phyloP scores from a whole-genome alignment of 2,888 invertebrate genomes.

The Steromphala cineraria region DNA sequence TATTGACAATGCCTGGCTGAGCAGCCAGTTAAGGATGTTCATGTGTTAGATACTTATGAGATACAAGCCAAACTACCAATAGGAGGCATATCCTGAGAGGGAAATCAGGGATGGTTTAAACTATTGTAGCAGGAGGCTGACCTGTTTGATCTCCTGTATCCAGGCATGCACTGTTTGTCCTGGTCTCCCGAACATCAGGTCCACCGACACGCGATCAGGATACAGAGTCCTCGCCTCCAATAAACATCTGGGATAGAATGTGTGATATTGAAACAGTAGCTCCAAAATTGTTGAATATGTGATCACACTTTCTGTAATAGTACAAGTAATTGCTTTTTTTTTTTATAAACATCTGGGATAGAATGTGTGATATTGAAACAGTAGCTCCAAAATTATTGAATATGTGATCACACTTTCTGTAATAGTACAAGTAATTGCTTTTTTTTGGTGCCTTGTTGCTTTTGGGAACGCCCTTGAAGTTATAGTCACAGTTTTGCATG shows the following conservation, averaged over 20 bases:
- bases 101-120: too few relatives aligned
- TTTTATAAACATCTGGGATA: conserved; percentile 60
- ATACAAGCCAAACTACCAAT: too few relatives aligned
- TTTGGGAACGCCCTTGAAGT: too few relatives aligned
- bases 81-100: too few relatives aligned
- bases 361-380: too few relatives aligned
- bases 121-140: conserved; percentile 25
- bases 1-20: not conserved
- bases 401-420: too few relatives aligned
- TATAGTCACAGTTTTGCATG: too few relatives aligned
- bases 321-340: too few relatives aligned
- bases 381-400: not conserved
- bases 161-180: conserved; percentile 65
- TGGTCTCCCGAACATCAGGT: conserved; percentile 74
- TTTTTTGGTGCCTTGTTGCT: too few relatives aligned
- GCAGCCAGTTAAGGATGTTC: not conserved
- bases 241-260: conserved; percentile 56
- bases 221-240: conserved; percentile 59
- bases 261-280: conserved; percentile 1
- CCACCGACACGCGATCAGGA: conserved; percentile 67
- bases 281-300: too few relatives aligned
- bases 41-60: not conserved
- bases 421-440: too few relatives aligned
- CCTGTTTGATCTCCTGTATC: conserved; percentile 61
- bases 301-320: too few relatives aligned